Conservation (phyloP, 1,140 invertebrate genomes). For the Ridgeia piscesae region DNA sequence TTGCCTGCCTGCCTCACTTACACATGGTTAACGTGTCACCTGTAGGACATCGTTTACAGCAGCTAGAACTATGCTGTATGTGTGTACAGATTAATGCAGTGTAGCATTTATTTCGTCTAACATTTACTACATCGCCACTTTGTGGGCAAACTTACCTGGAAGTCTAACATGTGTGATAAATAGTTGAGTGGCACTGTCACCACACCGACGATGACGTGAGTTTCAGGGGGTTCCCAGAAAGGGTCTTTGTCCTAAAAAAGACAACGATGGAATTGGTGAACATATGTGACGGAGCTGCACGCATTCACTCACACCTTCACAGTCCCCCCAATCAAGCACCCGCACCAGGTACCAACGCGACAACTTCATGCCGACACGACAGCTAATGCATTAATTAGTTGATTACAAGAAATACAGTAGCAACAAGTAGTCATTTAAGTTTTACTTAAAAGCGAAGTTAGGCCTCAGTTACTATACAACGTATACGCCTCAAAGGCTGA, state of each 20-base stretch:
- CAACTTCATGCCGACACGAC: too few species aligned
- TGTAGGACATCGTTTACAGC: too few species aligned
- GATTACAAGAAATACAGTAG: too few species aligned
- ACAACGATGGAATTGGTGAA: not conserved
- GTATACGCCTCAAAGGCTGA: not conserved
- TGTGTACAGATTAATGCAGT: too few species aligned
- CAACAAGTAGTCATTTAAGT: not conserved
- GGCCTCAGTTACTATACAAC: not conserved
- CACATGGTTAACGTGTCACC: too few species aligned
- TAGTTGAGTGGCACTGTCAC: slow-evolving; percentile 34
- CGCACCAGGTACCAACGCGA: too few species aligned
- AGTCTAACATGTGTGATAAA: slow-evolving; percentile 37
- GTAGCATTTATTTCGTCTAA: too few species aligned
- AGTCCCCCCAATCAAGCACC: too few species aligned
- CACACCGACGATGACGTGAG: slow-evolving; percentile 33
- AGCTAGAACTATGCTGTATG: too few species aligned
- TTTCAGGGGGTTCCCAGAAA: slow-evolving; percentile 39
- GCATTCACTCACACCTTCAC: too few species aligned
- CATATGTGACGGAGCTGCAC: not conserved
- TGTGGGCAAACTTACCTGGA: slow-evolving; percentile 6
- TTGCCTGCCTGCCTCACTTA: too few species aligned
- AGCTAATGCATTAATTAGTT: too few species aligned
- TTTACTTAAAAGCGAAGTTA: not conserved
- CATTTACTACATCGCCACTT: not conserved
- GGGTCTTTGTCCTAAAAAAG: slow-evolving; percentile 35